Evolutionary conservation across 2,888 invertebrate genomes (phyloP), one percentile per base, ranked within the genome.

Genomic region (Acronicta alni): DNA sequence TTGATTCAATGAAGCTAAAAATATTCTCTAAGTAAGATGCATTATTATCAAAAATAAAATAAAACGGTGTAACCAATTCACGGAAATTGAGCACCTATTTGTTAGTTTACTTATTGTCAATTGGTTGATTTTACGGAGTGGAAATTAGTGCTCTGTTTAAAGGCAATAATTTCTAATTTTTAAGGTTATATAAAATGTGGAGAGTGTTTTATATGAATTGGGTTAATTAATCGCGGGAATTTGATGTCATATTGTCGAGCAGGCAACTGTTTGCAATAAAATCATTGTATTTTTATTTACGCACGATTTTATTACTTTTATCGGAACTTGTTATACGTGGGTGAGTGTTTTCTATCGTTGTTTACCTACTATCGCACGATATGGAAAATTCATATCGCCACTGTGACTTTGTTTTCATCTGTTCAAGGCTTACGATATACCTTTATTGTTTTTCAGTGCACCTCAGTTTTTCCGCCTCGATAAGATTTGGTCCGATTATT

Each of bases 351-450:
- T 45, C 42, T 57, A 16, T 23, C 51, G 57, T 15, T 73, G 52
- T 74, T 75, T 66, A n/a, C n/a, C n/a, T n/a, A 57, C 37, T 18
- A 43, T 63, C 18, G 56, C 47, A 38, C 42, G 16, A 48, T 47
- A 58, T 69, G 58, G 53, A 68, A 52, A 45, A 57, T 59, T 70
- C 53, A 66, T 72, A 68, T 56, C 68, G 56, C 42, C 44, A 12
- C 30, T 53, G 51, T 6, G 26, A 49, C 60, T 67, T 63, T 73
- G 48, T 59, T 54, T 62, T 52, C 49, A 35, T 38, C 32, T 38
- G 39, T 38, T 12, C 15, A 41, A 60, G 64, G 66, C 35, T 57
- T 66, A 51, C 39, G 39, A 37, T 48, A 38, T n/a, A 14, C 9
- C 7, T 45, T 14, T 12, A 17, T n/a, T 17, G n/a, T 26, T 43